phyloP scores from a whole-genome alignment of 2,797 vertebrate species.

The Sebastes melanostomus region DNA sequence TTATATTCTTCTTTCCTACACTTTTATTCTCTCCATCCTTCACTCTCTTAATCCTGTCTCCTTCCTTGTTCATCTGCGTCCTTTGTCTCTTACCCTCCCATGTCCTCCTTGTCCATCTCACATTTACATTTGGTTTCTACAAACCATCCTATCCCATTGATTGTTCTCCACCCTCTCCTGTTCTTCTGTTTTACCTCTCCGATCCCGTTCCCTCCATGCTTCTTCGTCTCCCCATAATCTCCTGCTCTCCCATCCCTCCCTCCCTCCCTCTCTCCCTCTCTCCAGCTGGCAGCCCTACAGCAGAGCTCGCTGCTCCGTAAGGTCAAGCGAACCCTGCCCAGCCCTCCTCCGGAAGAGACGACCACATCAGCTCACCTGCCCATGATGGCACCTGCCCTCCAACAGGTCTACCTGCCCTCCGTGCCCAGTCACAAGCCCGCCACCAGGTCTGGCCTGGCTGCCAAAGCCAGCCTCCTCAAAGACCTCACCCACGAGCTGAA shows the following conservation, averaged over 20 bases:
- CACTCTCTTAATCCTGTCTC: neutral
- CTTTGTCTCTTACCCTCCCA: neutral
- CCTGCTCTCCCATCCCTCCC: constrained; percentile 38
- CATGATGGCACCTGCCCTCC: constrained; percentile 87
- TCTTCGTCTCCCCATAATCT: constrained; percentile 31
- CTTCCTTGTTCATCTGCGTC: neutral
- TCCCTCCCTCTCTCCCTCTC: constrained; percentile 58
- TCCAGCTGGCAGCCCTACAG: constrained; percentile 92
- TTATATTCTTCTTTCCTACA: neutral
- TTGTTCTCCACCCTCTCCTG: neutral
- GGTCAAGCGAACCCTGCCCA: constrained; percentile 98
- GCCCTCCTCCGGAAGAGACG: constrained; percentile 96
- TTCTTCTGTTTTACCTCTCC: constrained; percentile 16
- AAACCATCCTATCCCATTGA: constrained; percentile 10
- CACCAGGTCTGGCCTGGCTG: constrained; percentile 86
- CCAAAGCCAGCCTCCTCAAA: constrained; percentile 95
- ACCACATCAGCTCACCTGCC: constrained; percentile 84
- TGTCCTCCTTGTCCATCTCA: neutral
- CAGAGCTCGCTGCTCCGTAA: constrained; percentile 94
- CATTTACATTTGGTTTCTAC: neutral
- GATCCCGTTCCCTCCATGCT: constrained; percentile 20
- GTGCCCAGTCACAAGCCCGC: constrained; percentile 82
- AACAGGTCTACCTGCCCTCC: constrained; percentile 90
- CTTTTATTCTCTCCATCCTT: neutral
- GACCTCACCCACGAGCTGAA: constrained; percentile 96